These are phyloP conservation scores for Cotesia vestalis DNA, from an alignment of 1,140 invertebrate species.

Conservation along the genomic window DNA sequence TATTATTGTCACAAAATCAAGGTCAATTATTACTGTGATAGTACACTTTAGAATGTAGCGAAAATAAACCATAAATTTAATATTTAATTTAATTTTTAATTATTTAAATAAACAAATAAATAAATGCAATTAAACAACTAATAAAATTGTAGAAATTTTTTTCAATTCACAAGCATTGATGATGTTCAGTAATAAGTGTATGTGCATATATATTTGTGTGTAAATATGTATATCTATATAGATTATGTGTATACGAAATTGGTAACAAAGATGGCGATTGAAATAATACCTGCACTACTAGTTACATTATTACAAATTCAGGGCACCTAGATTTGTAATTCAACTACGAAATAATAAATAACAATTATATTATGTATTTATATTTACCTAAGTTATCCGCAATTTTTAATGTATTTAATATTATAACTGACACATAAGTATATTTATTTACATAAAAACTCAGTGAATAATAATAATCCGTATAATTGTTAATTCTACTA, in stretches of 20 bases:
- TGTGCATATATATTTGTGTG: too few species aligned
- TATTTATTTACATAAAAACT: slow-evolving; percentile 31
- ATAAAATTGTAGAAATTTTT: not conserved
- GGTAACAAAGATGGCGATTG: slow-evolving; percentile 58
- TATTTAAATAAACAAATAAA: not conserved
- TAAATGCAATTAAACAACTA: not conserved
- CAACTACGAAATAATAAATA: slow-evolving; percentile 16
- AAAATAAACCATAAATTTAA: not conserved
- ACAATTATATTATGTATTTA: slow-evolving; percentile 19
- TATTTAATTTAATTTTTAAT: not conserved
- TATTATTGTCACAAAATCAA: not conserved
- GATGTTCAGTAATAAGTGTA: not conserved
- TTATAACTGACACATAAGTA: slow-evolving; percentile 29
- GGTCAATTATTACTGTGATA: slow-evolving; percentile 13
- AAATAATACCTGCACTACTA: slow-evolving; percentile 41
- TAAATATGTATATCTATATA: not conserved
- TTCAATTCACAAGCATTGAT: not conserved
- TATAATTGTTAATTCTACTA: slow-evolving; percentile 54
- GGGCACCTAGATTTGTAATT: slow-evolving; percentile 6
- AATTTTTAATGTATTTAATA: slow-evolving; percentile 30
- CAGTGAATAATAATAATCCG: slow-evolving; percentile 43
- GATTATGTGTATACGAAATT: slow-evolving; percentile 32
- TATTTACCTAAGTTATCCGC: slow-evolving; percentile 42
- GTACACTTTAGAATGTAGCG: not conserved
- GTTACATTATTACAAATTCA: slow-evolving; percentile 33